Evolutionary conservation across 2,797 vertebrate species (phyloP), one percentile per base, ranked within the genome.

Genomic region (Malacoctenus gilli): DNA sequence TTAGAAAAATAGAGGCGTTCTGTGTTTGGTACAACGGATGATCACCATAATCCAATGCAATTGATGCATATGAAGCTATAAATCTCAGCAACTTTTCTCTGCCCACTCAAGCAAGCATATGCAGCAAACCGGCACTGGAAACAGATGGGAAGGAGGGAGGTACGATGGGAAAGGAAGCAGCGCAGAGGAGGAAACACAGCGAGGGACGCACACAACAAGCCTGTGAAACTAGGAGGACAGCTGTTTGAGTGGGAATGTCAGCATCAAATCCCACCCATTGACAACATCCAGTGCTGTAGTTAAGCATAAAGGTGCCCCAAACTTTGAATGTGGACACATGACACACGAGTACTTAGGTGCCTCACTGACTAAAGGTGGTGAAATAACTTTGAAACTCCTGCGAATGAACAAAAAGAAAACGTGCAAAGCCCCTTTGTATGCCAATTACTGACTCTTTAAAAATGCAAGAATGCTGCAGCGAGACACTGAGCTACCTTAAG

Each of bases 81-180:
- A 57, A 61, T 49, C 21, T 37, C 50, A 20, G 18, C 25, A 28
- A 28, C 25, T 9, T 28, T n/a, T 21, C 31, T 8, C 39, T 14
- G 32, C 7, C 19, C 25, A 35, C 12, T 23, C 8, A 22, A 40
- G 18, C 25, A 32, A 16, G 10, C 13, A 3, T 16, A 18, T 57
- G 22, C 12, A 56, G 51, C 30, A 49, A 52, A 51, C 37, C 59
- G 44, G 52, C 48, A 52, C 56, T 44, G 19, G 38, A 58, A 31
- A 72, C 35, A 59, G 70, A 79, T 68, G 68, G 52, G 53, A 46
- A 51, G 16, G 20, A 58, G 37, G 50, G 41, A 46, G 41, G 25
- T 28, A 6, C 25, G n/a, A n/a, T 28, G 15, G 30, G 22, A 30
- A 35, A n/a, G n/a, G n/a, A n/a, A n/a, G n/a, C n/a, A n/a, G n/a